phyloP scores from a whole-genome alignment of 2,113 vertebrate species.

The Saccopteryx bilineata region DNA sequence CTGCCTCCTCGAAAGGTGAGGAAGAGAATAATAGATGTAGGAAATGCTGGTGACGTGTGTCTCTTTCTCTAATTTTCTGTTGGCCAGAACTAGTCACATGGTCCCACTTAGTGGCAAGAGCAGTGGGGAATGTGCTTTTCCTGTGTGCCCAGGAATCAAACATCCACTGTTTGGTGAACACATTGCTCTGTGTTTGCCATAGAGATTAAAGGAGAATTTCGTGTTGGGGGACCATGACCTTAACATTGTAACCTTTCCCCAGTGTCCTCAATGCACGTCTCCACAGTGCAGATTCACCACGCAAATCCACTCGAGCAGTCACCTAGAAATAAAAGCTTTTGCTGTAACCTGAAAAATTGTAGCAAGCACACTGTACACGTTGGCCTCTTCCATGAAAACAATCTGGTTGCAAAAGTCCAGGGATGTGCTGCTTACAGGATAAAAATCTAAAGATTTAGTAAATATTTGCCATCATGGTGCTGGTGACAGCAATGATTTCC shows the following conservation, averaged over 20 bases:
- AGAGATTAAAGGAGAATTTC: background rate
- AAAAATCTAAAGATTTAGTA: conserved; percentile 23
- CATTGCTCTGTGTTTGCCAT: background rate
- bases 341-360: background rate
- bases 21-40: background rate
- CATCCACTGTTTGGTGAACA: background rate
- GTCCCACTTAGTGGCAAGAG: background rate
- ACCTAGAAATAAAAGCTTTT: background rate
- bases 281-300: too few species aligned
- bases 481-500: background rate
- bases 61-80: background rate
- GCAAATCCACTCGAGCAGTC: background rate
- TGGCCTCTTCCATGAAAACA: background rate
- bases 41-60: background rate
- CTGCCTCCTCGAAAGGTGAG: background rate
- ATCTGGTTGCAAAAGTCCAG: conserved; percentile 44
- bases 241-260: background rate
- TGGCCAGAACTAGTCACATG: background rate
- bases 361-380: background rate
- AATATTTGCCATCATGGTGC: conserved; percentile 40
- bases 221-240: background rate
- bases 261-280: background rate
- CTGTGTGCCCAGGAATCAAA: background rate
- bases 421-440: background rate
- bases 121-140: background rate